A percentile compares a stretch with the other conserved stretches of the same genome.
Evolutionary conservation across 2,797 vertebrate species (phyloP).

Genomic region (Mareca strepera): DNA sequence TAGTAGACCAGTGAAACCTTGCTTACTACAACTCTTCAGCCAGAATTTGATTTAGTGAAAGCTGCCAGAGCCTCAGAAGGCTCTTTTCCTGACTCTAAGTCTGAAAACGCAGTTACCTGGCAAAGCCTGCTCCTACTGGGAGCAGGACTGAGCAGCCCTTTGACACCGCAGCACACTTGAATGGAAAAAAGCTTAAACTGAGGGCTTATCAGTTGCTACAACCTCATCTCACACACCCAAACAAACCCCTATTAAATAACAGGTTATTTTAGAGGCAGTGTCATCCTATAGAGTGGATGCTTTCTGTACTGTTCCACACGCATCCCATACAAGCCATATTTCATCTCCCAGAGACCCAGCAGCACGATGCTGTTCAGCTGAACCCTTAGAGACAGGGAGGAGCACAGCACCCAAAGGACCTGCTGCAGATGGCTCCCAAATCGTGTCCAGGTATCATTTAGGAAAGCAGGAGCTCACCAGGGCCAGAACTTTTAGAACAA

Average conservation of each 20-base stretch:
- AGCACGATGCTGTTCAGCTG: too few species aligned
- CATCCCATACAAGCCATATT: too few species aligned
- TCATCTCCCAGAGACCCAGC: background rate
- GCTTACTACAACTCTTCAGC: background rate
- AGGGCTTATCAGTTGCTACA: background rate
- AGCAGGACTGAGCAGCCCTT: background rate
- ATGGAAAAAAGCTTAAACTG: background rate
- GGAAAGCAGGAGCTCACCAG: too few species aligned
- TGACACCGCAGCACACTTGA: background rate
- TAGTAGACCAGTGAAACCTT: background rate
- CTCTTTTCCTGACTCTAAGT: background rate
- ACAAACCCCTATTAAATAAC: background rate
- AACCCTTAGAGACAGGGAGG: too few species aligned
- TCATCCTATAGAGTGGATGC: fast-evolving
- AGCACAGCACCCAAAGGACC: too few species aligned
- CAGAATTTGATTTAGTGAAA: background rate
- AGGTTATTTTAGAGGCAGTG: background rate
- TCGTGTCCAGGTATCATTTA: too few species aligned
- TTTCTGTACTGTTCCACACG: fast-evolving
- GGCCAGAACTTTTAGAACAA: too few species aligned
- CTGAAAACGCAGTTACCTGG: background rate
- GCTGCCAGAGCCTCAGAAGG: background rate
- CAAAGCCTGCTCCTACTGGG: background rate
- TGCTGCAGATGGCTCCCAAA: too few species aligned
- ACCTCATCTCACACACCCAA: background rate